Base-by-base conservation (phyloP, 2,113 vertebrate species). In the Struthidea cinerea region DNA sequence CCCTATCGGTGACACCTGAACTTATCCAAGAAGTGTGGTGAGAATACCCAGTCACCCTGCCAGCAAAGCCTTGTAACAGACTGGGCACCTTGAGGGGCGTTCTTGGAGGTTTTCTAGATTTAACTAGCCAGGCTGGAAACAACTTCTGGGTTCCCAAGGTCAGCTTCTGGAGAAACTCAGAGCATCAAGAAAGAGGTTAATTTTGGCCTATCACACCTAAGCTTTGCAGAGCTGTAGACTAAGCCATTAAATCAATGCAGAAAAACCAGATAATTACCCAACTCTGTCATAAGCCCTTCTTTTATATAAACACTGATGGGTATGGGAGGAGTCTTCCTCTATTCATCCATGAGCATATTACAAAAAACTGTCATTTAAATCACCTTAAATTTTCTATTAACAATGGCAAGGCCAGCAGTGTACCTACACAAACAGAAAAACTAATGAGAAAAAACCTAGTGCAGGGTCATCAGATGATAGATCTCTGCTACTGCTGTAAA, bases 401-500 rank as follows among this genome's bases (percentile, higher is more conserved):
- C 69, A 75, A 44, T 27, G 41, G 27, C 65, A 92, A 90, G 33
- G 37, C 41, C 74, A 92, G 70, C 15, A 81, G 13, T 37, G 8
- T 56, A 63, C 52, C 55, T 74, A 57, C 52, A 88, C 41, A 81
- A 89, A 92, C 64, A 93, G 76, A 93, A 90, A 90, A 93, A 81
- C 22, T 87, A 90, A 92, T 64, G 60, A 71, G 73, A 65, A 84
- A 90, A 97, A 97, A 77, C 70, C 39, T 3, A 86, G 61, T 75
- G 89, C 47, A 75, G 91, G 93, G 89, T 96, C 94, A 94, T 95
- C 83, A n/a, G 73, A 82, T 88, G 73, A 95, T 57, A 92, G 95
- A 96, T 97, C 69, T 89, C 83, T 59, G 68, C 53, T 94, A 44
- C 90, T 89, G 90, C 95, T 94, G 63, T 87, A 95, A 93, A 96